Conservation (phyloP, 2,888 invertebrate genomes). For the Ichneumoninae sp. region DNA sequence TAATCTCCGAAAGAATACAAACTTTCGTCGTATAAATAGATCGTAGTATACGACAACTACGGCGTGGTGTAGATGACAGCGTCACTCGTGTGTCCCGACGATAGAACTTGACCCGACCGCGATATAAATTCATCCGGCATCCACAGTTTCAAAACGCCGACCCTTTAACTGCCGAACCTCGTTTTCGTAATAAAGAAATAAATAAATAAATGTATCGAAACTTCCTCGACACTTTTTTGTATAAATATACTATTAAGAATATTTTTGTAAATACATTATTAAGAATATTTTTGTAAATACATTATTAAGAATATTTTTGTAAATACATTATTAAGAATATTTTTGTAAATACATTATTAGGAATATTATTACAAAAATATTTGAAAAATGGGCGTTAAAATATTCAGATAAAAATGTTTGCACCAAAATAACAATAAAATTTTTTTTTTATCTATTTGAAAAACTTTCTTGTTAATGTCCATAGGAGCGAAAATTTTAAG, state of each 20-base stretch:
- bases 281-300: too few relatives aligned
- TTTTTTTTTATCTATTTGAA: too few relatives aligned
- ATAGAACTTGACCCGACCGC: constrained; percentile 14
- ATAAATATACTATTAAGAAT: too few relatives aligned
- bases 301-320: too few relatives aligned
- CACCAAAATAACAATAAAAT: too few relatives aligned
- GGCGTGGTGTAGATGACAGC: not conserved
- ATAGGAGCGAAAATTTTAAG: too few relatives aligned
- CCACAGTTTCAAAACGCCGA: not conserved
- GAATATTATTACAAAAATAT: too few relatives aligned
- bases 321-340: too few relatives aligned
- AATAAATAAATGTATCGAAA: not conserved
- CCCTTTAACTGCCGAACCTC: not conserved
- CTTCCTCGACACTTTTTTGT: too few relatives aligned
- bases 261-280: too few relatives aligned
- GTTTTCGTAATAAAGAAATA: not conserved
- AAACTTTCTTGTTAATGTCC: too few relatives aligned
- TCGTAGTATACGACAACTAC: not conserved
- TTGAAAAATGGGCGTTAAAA: not conserved
- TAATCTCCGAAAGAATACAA: constrained; percentile 26
- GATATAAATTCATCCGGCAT: not conserved
- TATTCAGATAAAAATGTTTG: not conserved
- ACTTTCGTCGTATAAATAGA: constrained; percentile 39
- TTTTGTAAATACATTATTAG: too few relatives aligned
- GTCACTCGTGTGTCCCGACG: not conserved